Evolutionary conservation across 2,797 vertebrate species (phyloP), one percentile per base, ranked within the genome.

Genomic region (Halcyon smyrnensis): DNA sequence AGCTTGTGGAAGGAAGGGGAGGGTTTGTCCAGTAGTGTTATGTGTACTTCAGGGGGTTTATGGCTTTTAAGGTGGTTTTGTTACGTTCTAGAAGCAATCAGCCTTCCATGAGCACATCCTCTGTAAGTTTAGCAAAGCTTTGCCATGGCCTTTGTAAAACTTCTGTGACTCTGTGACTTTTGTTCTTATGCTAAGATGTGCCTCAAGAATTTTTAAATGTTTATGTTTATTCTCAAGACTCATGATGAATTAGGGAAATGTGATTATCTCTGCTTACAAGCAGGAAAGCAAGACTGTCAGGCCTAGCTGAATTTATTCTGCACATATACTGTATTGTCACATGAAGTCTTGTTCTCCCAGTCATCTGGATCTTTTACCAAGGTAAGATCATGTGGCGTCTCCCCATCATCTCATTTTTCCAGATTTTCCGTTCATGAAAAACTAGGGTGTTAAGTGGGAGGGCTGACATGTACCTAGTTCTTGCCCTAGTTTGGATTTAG

Each of bases 341-440:
- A 39, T 65, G 65, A 91, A 81, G 34, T 65, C 37, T 60, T 86
- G 51, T 56, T 76, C 46, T 92, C 51, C 8, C 48, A 45, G n/a
- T 79, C 34, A 56, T 56, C 67, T 56, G 11, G 11, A 41, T 41
- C 67, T 84, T 93, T 79, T 79, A 67, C 12, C n/a, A 73, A 77
- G 70, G 23, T 83, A 65, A 84, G 51, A 77, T 73, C 45, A n/a
- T 34, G 25, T 84, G 43, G 68, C 37, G 80, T 10, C 32, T 90
- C 57, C 0, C 0, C 71, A 57, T 34, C 28, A 10, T 87, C 60
- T 77, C 34, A n/a, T 87, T 84, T 94, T 85, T 41, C 51, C 64
- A 87, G 46, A 30, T 87, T 95, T 94, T 87, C 68, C 75, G 46
- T 92, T 94, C 87, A 89, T 62, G 71, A 89, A 77, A 28, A 95